phyloP scores from a whole-genome alignment of 2,888 invertebrate genomes.

The Pharmacophagus antenor region DNA sequence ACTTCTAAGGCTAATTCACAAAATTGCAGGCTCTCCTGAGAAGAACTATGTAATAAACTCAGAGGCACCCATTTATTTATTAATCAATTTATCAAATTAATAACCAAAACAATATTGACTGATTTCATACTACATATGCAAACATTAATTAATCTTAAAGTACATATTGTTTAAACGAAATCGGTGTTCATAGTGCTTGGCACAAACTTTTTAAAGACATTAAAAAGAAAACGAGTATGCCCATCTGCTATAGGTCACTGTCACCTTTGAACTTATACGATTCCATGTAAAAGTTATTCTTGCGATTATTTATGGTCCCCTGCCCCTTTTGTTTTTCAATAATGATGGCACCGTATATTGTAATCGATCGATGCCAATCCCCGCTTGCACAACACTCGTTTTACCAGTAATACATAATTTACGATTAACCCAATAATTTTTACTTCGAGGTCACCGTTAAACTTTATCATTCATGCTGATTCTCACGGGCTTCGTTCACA shows the following conservation, averaged over 20 bases:
- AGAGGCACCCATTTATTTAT: too few relatives aligned
- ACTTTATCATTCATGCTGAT: background rate
- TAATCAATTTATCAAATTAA: too few relatives aligned
- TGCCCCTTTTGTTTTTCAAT: conserved; percentile 22
- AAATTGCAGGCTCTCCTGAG: too few relatives aligned
- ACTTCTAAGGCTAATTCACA: too few relatives aligned
- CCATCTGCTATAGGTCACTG: conserved; percentile 14
- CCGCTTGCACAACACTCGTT: conserved; percentile 13
- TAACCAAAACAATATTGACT: too few relatives aligned
- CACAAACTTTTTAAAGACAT: background rate
- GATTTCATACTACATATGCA: too few relatives aligned
- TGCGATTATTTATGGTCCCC: conserved; percentile 26
- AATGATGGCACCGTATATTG: conserved; percentile 18
- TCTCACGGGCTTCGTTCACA: background rate
- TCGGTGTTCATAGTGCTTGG: too few relatives aligned
- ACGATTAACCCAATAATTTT: background rate
- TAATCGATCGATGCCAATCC: conserved; percentile 24
- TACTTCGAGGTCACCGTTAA: background rate
- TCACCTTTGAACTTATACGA: conserved; percentile 27
- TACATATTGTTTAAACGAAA: too few relatives aligned
- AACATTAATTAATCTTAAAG: too few relatives aligned
- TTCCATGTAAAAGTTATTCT: conserved; percentile 25
- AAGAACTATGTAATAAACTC: too few relatives aligned
- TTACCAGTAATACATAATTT: background rate
- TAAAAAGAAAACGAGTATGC: conserved; percentile 10